Base-by-base conservation (phyloP, 2,888 invertebrate genomes). In the Lydus trimaculatus region DNA sequence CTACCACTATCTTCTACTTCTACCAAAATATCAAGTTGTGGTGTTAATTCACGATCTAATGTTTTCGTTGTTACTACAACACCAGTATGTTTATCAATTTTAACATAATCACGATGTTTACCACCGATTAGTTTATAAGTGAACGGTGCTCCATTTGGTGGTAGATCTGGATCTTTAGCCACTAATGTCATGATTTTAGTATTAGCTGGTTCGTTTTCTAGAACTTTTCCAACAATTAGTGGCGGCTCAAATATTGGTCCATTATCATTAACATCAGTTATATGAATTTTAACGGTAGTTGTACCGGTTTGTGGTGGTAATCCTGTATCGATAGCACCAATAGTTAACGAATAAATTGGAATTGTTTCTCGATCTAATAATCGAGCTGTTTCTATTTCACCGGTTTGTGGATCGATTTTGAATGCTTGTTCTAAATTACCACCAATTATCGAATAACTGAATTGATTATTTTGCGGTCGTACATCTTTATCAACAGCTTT, bases 191-290 rank as follows among this genome's bases (percentile, higher is more conserved):
- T 92, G 13, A 97, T 91, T 73, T 90, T 92, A 0, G 95, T 94
- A 68, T 92, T 93, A 0, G 93, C 89, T 0, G 94, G 94, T 83
- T 95, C 94, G 81, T 97, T 96, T 86, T 98, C 98, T 66, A 90
- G 89, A 0, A 98, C 91, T 73, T 91, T 91, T 0, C 95, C 97
- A 56, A 91, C 85, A 23, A 93, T 89, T 73, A 90, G 90, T 0
- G 89, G 86, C 0, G 91, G 87, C 73, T 93, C 92, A 80, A 98
- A 95, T 39, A 91, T 86, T 0, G 97, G 98, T 0, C 95, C 95
- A 82, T 97, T 97, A 81, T 98, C 97, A 81, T 98, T 98, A n/a
- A 96, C 90, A 83, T 98, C 97, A 9, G 90, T 88, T 0, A 98
- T 82, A 28, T 91, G 89, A 64, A 98, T 92, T 82, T 91, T 91